Evolutionary conservation across 2,113 vertebrate species (phyloP).

Genomic region (Channa argus): DNA sequence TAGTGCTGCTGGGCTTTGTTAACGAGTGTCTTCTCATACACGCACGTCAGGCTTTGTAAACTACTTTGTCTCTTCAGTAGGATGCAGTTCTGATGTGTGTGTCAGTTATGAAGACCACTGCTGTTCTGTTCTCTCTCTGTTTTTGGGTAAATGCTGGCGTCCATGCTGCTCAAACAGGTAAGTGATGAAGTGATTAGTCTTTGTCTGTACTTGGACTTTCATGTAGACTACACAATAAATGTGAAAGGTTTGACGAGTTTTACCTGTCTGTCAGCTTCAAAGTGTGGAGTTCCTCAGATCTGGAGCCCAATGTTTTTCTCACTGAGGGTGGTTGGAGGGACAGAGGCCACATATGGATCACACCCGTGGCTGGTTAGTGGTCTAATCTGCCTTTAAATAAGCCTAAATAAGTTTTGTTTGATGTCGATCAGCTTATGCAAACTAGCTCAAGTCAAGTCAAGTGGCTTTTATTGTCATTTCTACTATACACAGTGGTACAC

Average conservation of each 20-base stretch:
- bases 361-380: slow-evolving; percentile 88
- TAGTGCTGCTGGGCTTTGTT: slow-evolving; percentile 1
- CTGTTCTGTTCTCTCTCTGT: slow-evolving; percentile 70
- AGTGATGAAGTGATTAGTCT: slow-evolving; percentile 17
- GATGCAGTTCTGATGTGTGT: slow-evolving; percentile 73
- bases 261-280: slow-evolving; percentile 67
- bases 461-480: too few species aligned
- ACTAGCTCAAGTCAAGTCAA: too few species aligned
- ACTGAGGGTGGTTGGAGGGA: slow-evolving; percentile 86
- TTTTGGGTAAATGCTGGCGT: slow-evolving; percentile 46
- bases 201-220: not conserved
- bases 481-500: too few species aligned
- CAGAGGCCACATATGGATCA: slow-evolving; percentile 81
- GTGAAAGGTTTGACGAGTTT: not conserved
- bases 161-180: slow-evolving; percentile 49
- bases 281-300: slow-evolving; percentile 78
- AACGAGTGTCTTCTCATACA: not conserved
- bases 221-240: not conserved
- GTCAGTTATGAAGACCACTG: slow-evolving; percentile 43
- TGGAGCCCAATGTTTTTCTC: slow-evolving; percentile 67
- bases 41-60: slow-evolving; percentile 54
- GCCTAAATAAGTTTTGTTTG: too few species aligned
- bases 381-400: not conserved
- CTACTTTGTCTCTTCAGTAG: slow-evolving; percentile 29
- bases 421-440: too few species aligned